Conservation (phyloP, 2,888 invertebrate species). For the Rhyacophila evoluta region DNA sequence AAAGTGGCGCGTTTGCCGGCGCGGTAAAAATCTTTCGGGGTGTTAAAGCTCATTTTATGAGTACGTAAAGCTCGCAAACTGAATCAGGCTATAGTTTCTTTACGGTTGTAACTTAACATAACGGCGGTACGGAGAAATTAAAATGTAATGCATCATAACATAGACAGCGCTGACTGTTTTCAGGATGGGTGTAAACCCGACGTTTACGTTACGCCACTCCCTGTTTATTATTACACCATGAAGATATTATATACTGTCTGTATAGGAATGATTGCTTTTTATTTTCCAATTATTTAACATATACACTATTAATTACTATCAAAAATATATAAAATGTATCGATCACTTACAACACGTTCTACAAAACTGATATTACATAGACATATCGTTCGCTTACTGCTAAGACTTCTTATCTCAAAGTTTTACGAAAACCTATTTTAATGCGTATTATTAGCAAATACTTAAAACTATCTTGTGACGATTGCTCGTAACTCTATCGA, state of each 20-base stretch:
- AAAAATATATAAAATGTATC: too few species aligned
- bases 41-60: conserved; percentile 46
- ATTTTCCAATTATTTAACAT: too few species aligned
- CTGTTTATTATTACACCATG: conserved; percentile 48
- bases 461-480: too few species aligned
- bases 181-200: neutral
- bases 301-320: too few species aligned
- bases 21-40: conserved; percentile 39
- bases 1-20: conserved; percentile 58
- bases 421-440: too few species aligned
- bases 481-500: too few species aligned
- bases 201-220: conserved; percentile 26
- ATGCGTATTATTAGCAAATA: too few species aligned
- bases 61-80: conserved; percentile 44
- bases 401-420: too few species aligned
- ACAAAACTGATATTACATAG: too few species aligned
- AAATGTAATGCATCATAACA: conserved; percentile 54
- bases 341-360: too few species aligned
- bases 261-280: conserved; percentile 45
- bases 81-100: conserved; percentile 47
- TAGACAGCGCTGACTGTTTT: conserved; percentile 28
- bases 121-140: conserved; percentile 48
- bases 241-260: conserved; percentile 41
- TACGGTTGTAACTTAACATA: conserved; percentile 46
- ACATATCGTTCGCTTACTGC: too few species aligned